A percentile compares a stretch with the other conserved stretches of the same genome.
Conservation (phyloP, 1,140 invertebrate species). For the Euborellia annulipes region DNA sequence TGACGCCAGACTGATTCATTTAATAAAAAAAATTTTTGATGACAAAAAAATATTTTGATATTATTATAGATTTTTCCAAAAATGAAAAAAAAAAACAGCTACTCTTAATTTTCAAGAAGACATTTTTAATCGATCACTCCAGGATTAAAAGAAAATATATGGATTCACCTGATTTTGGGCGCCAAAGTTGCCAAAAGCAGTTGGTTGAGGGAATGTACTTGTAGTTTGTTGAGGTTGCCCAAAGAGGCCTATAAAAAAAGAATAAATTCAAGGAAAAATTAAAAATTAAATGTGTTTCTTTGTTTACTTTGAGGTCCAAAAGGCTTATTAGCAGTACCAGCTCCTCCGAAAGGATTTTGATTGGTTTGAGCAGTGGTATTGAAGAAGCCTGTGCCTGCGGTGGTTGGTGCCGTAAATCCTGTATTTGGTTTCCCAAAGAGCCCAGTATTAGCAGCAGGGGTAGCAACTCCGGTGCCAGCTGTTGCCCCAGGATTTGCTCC, state of each 20-base stretch:
- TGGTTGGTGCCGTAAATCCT: constrained; percentile 36
- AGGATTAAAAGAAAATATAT: constrained; percentile 6
- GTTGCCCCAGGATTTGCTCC: constrained; percentile 14
- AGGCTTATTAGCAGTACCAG: constrained; percentile 28
- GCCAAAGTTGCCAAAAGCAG: too few relatives aligned
- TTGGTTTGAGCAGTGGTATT: constrained; percentile 29
- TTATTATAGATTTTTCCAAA: too few relatives aligned
- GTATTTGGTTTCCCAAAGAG: constrained; percentile 29
- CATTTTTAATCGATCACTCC: not conserved
- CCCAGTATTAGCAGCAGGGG: constrained; percentile 11
- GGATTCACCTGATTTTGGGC: too few relatives aligned
- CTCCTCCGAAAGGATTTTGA: constrained; percentile 24
- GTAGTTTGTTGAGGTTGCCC: too few relatives aligned
- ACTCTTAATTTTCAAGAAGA: too few relatives aligned
- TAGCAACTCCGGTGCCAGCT: constrained; percentile 10
- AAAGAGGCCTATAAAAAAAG: not conserved
- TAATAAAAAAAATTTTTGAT: too few relatives aligned
- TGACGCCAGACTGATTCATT: too few relatives aligned
- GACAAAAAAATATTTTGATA: too few relatives aligned
- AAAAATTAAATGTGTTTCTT: too few relatives aligned
- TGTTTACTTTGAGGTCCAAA: constrained; percentile 25
- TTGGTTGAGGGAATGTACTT: too few relatives aligned
- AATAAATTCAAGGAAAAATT: constrained; percentile 1
- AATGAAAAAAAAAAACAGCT: too few relatives aligned
- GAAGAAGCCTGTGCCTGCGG: constrained; percentile 32